phyloP scores from a whole-genome alignment of 2,888 invertebrate species.

The Tribolium freemani region DNA sequence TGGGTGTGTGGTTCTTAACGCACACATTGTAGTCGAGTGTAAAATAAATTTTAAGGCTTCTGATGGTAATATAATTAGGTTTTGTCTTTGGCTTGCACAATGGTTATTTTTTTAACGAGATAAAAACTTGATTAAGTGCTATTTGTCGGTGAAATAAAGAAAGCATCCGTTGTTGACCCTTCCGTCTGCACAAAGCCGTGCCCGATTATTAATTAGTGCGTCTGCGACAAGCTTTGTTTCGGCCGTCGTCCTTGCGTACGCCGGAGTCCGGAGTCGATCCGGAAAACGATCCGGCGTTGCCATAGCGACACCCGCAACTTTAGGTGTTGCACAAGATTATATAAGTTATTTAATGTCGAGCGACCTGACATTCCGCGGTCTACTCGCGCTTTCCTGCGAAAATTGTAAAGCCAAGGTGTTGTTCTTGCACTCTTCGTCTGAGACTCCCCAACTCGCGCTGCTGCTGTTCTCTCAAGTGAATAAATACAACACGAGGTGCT shows the following conservation, averaged over 20 bases:
- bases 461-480: not conserved
- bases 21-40: too few species aligned
- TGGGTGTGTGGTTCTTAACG: too few species aligned
- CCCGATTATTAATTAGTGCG: constrained; percentile 14
- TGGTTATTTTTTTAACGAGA: not conserved
- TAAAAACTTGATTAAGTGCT: not conserved
- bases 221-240: constrained; percentile 1
- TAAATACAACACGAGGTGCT: not conserved
- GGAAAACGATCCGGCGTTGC: constrained; percentile 36
- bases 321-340: constrained; percentile 40
- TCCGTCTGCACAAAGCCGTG: not conserved
- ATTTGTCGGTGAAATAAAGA: not conserved
- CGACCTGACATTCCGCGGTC: constrained; percentile 37
- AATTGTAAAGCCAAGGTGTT: not conserved
- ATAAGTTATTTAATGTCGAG: constrained; percentile 34
- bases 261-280: constrained; percentile 35
- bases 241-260: constrained; percentile 26
- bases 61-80: too few species aligned
- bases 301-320: constrained; percentile 37
- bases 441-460: not conserved
- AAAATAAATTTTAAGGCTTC: too few species aligned
- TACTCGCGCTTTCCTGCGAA: not conserved
- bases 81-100: too few species aligned
- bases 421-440: not conserved
- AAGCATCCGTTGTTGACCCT: not conserved